phyloP scores from a whole-genome alignment of 1,140 invertebrate species.

The Trachymyrmex septentrionalis region DNA sequence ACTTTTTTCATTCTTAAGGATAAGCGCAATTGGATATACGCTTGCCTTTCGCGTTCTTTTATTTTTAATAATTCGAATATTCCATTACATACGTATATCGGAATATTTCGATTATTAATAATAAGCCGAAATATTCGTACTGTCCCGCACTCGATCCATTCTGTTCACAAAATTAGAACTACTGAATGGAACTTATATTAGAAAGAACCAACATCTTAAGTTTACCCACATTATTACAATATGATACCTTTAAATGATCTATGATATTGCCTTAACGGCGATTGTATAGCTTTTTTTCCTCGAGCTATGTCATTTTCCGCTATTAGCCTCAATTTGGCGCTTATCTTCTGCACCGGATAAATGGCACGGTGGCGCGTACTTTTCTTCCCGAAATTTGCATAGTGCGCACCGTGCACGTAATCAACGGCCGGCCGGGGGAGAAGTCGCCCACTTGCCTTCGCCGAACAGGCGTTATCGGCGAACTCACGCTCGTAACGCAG shows the following conservation, averaged over 20 bases:
- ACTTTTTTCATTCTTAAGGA: too few species aligned
- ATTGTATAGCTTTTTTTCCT: constrained; percentile 6
- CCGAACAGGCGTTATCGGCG: constrained; percentile 15
- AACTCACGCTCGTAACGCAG: constrained; percentile 23
- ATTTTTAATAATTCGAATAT: too few species aligned
- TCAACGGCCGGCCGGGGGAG: constrained; percentile 6
- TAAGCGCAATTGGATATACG: too few species aligned
- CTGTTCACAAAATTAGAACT: neutral
- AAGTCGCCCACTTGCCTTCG: constrained; percentile 31
- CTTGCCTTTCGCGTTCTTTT: too few species aligned
- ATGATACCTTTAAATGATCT: neutral
- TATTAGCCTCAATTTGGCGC: constrained; percentile 6
- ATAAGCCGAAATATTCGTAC: neutral
- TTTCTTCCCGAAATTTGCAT: constrained; percentile 47
- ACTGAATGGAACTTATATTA: neutral
- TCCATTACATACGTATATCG: too few species aligned
- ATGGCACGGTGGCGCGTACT: neutral
- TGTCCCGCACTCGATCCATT: neutral
- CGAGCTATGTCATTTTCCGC: constrained; percentile 9
- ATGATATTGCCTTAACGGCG: neutral
- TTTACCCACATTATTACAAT: neutral
- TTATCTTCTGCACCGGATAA: constrained; percentile 41
- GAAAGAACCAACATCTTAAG: neutral
- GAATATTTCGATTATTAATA: too few species aligned
- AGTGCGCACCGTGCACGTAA: constrained; percentile 22